A percentile compares a stretch with the other conserved stretches of the same genome.
phyloP scores from a whole-genome alignment of 2,888 invertebrate genomes.

The Phortica okadai region DNA sequence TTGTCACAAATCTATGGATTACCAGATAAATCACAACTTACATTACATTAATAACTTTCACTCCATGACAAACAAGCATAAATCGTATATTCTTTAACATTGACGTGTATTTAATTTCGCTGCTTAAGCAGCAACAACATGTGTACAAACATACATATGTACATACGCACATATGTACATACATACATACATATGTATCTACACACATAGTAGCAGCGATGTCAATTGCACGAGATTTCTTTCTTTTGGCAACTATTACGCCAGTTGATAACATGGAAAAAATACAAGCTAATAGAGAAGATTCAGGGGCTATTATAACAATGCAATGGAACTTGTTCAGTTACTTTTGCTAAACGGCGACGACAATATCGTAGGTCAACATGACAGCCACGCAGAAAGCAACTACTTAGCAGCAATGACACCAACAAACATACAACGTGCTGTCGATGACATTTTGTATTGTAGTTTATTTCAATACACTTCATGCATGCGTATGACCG shows the following conservation, averaged over 20 bases:
- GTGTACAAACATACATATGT: background rate
- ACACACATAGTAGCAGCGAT: background rate
- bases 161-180: background rate
- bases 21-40: background rate
- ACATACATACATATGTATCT: background rate
- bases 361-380: background rate
- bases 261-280: constrained; percentile 53
- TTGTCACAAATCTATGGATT: background rate
- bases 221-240: constrained; percentile 27
- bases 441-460: constrained; percentile 37
- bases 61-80: background rate
- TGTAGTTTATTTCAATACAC: background rate
- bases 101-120: constrained; percentile 16
- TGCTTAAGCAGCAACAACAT: background rate
- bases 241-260: constrained; percentile 67
- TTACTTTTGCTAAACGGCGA: constrained; percentile 69
- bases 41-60: constrained; percentile 23
- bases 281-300: constrained; percentile 37
- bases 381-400: constrained; percentile 16
- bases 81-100: constrained; percentile 12
- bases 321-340: constrained; percentile 65
- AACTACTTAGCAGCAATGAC: background rate
- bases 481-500: background rate
- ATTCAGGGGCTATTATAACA: constrained; percentile 44
- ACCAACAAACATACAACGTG: background rate